These are phyloP conservation scores for Quadroppia sp. DNA, from an alignment of 2,888 invertebrate species.

Conservation along the genomic window DNA sequence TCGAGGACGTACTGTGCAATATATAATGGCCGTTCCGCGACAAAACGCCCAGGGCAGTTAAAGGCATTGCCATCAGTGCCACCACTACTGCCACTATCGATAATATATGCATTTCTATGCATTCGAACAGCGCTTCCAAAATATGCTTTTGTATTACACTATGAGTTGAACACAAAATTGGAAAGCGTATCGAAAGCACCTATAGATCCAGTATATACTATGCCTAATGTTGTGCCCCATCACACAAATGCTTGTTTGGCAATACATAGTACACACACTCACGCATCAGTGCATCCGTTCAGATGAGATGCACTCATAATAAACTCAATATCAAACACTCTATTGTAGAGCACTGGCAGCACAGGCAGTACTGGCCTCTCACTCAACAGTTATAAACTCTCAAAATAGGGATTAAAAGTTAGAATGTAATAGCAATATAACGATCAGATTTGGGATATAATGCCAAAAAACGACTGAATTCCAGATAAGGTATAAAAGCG, in stretches of 20 bases:
- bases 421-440: not conserved
- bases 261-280: not conserved
- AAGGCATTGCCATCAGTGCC: conserved; percentile 1
- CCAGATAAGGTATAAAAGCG: too few species aligned
- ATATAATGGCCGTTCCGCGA: conserved; percentile 24
- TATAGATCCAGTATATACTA: too few species aligned
- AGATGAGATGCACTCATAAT: conserved; percentile 7
- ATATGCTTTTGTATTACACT: conserved; percentile 13
- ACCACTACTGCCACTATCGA: not conserved
- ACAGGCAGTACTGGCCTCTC: too few species aligned
- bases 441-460: not conserved
- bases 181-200: conserved; percentile 17
- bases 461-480: too few species aligned
- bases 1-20: conserved; percentile 2
- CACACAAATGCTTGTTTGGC: conserved; percentile 15
- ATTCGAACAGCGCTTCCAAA: not conserved
- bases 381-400: not conserved
- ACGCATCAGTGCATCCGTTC: conserved; percentile 22
- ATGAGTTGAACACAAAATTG: not conserved
- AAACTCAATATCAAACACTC: conserved; percentile 3
- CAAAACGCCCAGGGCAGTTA: conserved; percentile 11
- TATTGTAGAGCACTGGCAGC: not conserved
- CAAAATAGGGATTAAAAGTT: not conserved
- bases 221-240: conserved; percentile 10
- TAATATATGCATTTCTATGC: conserved; percentile 24